A percentile compares a stretch with the other conserved stretches of the same genome.
These are phyloP conservation scores for Nomada lathburiana DNA, from an alignment of 2,888 invertebrate genomes.

Conservation along the genomic window DNA sequence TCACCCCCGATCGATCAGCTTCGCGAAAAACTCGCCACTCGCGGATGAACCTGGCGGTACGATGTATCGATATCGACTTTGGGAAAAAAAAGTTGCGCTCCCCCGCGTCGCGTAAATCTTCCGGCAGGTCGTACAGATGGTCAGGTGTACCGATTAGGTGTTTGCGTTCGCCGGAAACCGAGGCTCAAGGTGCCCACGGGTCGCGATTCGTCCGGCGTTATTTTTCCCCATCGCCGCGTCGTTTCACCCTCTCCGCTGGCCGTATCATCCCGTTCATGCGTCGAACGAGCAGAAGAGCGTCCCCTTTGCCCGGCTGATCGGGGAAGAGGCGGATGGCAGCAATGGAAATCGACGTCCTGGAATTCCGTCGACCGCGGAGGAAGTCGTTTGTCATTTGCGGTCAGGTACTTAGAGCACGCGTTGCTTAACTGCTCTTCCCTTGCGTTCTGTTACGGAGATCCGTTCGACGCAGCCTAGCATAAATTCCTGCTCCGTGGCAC, in stretches of 20 bases:
- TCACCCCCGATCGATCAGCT: conserved; percentile 10
- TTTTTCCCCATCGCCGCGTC: not conserved
- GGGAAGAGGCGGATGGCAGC: not conserved
- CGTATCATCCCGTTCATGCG: conserved; percentile 11
- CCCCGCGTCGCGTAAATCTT: conserved; percentile 56
- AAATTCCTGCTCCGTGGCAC: not conserved
- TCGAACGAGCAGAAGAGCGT: conserved; percentile 3
- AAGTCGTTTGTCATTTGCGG: not conserved
- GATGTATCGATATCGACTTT: conserved; percentile 32
- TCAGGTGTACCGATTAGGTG: conserved; percentile 1
- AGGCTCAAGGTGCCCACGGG: conserved; percentile 24
- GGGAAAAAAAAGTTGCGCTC: conserved; percentile 46
- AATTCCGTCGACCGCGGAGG: not conserved
- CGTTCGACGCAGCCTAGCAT: no score
- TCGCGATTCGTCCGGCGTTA: conserved; percentile 28
- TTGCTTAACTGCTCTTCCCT: not conserved
- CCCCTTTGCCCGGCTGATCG: not conserved
- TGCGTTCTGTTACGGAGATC: not conserved
- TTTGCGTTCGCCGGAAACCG: conserved; percentile 4
- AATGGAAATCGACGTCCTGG: not conserved
- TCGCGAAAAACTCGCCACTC: conserved; percentile 23
- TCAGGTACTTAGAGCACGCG: not conserved
- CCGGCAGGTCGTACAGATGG: conserved; percentile 47
- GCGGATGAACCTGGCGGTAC: conserved; percentile 34
- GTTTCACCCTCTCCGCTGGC: not conserved